A percentile compares a stretch with the other conserved stretches of the same genome.
Conservation (phyloP, 2,797 vertebrate genomes). For the Chaenodraco wilsoni region DNA sequence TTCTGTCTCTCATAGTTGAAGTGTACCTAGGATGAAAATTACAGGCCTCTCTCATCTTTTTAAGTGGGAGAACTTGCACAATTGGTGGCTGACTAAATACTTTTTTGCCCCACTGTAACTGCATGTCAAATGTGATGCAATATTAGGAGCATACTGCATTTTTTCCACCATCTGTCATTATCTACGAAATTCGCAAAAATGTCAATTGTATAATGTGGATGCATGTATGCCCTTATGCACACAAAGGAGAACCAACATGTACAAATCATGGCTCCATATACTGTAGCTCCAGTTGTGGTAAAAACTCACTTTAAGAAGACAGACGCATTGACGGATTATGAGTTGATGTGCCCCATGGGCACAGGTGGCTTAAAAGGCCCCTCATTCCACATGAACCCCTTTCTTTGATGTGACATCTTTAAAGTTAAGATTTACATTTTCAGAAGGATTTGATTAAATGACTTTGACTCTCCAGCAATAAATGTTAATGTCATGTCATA, state of each 20-base stretch:
- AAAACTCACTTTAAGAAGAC: neutral
- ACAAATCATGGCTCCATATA: neutral
- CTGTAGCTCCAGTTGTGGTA: neutral
- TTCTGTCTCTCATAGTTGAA: no score
- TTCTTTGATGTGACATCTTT: slow-evolving; percentile 20
- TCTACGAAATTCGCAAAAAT: slow-evolving; percentile 1
- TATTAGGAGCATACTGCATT: neutral
- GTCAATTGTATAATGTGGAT: neutral
- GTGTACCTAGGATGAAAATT: no score
- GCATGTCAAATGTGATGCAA: no score
- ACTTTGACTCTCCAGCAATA: neutral
- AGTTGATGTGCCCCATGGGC: neutral
- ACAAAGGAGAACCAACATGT: no score
- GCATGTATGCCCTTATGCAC: neutral
- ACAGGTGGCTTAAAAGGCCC: neutral
- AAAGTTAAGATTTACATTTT: slow-evolving; percentile 20
- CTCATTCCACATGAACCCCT: neutral
- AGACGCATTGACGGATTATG: neutral
- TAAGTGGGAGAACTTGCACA: no score
- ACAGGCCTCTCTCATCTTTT: no score
- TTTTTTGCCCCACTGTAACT: no score
- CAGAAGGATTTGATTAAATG: neutral
- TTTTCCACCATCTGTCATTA: neutral
- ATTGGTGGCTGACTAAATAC: no score
- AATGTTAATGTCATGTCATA: neutral